These are phyloP conservation scores for Marmota flaviventris DNA, from an alignment of 2,113 vertebrate species.

Conservation along the genomic window DNA sequence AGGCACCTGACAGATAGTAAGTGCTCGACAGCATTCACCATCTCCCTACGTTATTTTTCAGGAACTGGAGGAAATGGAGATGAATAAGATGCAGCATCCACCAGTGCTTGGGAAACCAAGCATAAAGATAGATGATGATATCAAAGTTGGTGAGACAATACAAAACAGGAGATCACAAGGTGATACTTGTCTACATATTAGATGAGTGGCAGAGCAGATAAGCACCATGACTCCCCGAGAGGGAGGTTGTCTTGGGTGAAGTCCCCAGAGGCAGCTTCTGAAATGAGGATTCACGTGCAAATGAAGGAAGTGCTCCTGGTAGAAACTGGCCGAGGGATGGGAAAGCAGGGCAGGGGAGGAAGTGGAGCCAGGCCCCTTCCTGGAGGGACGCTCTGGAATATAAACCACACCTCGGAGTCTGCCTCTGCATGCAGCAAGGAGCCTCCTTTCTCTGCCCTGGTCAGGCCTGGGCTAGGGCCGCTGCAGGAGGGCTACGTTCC, in stretches of 20 bases:
- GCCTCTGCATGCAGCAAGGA: neutral
- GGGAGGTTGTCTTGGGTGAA: conserved; percentile 26
- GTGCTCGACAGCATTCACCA: neutral
- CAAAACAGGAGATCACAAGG: neutral
- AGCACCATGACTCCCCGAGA: neutral
- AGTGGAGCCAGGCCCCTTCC: neutral
- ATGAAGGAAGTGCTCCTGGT: neutral
- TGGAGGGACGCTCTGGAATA: neutral
- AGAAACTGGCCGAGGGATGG: neutral
- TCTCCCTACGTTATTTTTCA: neutral
- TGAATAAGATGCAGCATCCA: conserved; percentile 27
- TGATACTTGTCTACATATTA: conserved; percentile 51
- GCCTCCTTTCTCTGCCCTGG: neutral
- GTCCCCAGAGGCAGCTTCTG: neutral
- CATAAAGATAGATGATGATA: conserved; percentile 64
- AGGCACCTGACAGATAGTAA: neutral
- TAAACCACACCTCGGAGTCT: neutral
- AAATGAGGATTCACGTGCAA: neutral
- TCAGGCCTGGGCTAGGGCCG: neutral
- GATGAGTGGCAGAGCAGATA: conserved; percentile 11
- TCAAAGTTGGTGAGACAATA: conserved; percentile 42
- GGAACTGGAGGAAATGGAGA: conserved; percentile 49
- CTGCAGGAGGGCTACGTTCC: neutral
- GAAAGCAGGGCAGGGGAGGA: neutral
- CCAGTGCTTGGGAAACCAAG: conserved; percentile 63